Evolutionary conservation across 2,113 vertebrate genomes (phyloP).

Genomic region (Melozone crissalis): DNA sequence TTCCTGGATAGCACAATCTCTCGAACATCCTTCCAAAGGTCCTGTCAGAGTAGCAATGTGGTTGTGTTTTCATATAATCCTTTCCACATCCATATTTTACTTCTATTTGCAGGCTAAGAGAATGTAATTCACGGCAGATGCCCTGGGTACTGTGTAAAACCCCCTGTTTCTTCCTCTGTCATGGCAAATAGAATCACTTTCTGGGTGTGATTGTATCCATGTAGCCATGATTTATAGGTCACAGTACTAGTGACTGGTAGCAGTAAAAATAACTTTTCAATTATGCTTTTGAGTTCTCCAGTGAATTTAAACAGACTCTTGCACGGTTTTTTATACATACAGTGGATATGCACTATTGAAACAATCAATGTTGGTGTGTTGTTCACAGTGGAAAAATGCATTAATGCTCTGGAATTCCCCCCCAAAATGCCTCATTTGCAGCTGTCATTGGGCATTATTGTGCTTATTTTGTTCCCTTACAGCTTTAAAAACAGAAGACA

Average conservation of each 20-base stretch:
- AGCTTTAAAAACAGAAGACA: background rate
- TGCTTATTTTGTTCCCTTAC: background rate
- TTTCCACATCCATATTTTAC: background rate
- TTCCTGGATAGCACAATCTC: background rate
- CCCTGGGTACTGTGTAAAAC: background rate
- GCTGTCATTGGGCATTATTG: background rate
- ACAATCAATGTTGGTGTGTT: background rate
- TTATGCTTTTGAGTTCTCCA: background rate
- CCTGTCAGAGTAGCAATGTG: background rate
- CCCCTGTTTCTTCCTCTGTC: background rate
- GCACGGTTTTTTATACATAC: background rate
- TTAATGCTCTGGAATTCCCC: background rate
- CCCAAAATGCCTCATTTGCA: background rate
- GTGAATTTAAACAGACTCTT: background rate
- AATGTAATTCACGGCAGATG: background rate
- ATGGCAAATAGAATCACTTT: background rate
- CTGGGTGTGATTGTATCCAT: background rate
- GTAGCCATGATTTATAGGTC: background rate
- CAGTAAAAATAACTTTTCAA: background rate
- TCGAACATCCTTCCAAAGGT: background rate
- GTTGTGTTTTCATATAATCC: background rate
- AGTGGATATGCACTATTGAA: background rate
- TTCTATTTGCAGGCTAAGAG: background rate
- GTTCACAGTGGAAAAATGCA: background rate
- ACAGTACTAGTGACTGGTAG: background rate